phyloP scores from a whole-genome alignment of 2,797 vertebrate species.

The Melanotaenia trifasciata region DNA sequence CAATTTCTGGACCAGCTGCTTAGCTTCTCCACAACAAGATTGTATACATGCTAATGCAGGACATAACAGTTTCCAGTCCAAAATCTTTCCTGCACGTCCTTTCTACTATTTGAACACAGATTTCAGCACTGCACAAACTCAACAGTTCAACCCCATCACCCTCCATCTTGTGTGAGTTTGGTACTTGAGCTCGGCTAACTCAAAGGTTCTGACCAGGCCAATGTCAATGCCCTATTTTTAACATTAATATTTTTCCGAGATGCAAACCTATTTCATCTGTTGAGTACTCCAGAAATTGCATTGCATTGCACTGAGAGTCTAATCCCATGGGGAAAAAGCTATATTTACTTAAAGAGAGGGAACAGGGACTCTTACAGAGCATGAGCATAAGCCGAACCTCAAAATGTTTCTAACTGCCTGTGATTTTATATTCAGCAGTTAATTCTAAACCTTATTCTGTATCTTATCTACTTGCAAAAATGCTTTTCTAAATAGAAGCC shows the following conservation, averaged over 20 bases:
- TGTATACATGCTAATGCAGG: slow-evolving; percentile 13
- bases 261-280: slow-evolving; percentile 41
- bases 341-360: slow-evolving; percentile 61
- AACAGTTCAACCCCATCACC: slow-evolving; percentile 31
- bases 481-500: neutral
- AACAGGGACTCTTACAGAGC: slow-evolving; percentile 40
- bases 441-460: slow-evolving; percentile 24
- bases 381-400: slow-evolving; percentile 40
- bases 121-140: slow-evolving; percentile 22
- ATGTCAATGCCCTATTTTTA: slow-evolving; percentile 61
- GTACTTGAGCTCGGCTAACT: slow-evolving; percentile 37
- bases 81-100: slow-evolving; percentile 28
- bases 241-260: slow-evolving; percentile 65
- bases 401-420: neutral
- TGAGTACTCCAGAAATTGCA: slow-evolving; percentile 66
- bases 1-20: slow-evolving; percentile 29
- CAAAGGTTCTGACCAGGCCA: slow-evolving; percentile 38
- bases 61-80: slow-evolving; percentile 10
- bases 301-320: slow-evolving; percentile 56
- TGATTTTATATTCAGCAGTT: slow-evolving; percentile 24
- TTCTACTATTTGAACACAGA: slow-evolving; percentile 17
- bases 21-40: slow-evolving; percentile 11
- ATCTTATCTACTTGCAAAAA: slow-evolving; percentile 9
- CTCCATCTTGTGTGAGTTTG: slow-evolving; percentile 18
- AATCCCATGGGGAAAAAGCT: slow-evolving; percentile 45